Conservation (phyloP, 2,797 vertebrate genomes). For the Premnoplex brunnescens region DNA sequence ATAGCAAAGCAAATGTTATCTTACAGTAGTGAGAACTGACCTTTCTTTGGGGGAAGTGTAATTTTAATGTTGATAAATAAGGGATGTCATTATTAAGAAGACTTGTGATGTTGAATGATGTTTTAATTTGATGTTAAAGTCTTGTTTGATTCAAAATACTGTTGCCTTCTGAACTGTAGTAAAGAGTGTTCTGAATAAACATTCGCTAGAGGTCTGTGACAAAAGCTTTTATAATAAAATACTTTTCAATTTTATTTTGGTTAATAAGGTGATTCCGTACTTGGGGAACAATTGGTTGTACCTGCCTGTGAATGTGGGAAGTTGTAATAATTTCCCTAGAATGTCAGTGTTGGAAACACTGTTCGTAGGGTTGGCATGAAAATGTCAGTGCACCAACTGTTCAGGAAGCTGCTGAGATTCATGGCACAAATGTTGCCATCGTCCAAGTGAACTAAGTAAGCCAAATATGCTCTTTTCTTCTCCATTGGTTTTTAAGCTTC, state of each 20-base stretch:
- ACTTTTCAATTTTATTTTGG: background rate
- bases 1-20: background rate
- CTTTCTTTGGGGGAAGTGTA: background rate
- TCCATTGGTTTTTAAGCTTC: background rate
- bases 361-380: conserved; percentile 17
- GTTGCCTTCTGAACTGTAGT: background rate
- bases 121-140: background rate
- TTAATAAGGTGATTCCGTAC: background rate
- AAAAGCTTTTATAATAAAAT: background rate
- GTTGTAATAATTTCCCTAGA: background rate
- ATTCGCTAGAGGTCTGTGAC: background rate
- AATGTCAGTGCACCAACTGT: conserved; percentile 29
- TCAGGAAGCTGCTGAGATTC: conserved; percentile 29
- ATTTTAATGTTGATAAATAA: background rate
- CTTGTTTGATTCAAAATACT: background rate
- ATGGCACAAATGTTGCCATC: background rate
- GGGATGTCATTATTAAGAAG: background rate
- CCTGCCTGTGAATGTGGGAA: background rate
- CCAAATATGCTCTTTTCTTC: conserved; percentile 1
- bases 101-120: background rate
- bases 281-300: background rate
- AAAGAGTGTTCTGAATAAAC: background rate
- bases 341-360: background rate
- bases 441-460: background rate
- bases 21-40: background rate